Base-by-base conservation (phyloP, 2,113 vertebrate species). In the Eurystomus gularis region DNA sequence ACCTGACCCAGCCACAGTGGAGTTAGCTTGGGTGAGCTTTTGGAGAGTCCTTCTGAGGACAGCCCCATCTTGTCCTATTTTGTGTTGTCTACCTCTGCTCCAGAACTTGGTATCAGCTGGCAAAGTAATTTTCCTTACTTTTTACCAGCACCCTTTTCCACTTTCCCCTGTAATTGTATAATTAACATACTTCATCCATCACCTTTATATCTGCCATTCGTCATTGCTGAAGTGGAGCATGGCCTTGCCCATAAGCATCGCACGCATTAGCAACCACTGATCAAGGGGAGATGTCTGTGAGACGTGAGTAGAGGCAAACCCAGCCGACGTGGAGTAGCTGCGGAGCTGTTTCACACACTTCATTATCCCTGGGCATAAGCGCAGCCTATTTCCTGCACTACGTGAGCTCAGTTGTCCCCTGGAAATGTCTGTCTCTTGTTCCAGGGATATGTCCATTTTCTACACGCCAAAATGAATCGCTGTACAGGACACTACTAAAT, bases 171-270 rank as follows among this genome's bases (percentile, higher is more conserved):
- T 90, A 92, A 94, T 14, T 76, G 40, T 72, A 17, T 77, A 88
- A 88, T 93, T 92, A 96, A 69, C 86, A 77, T 29, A 46, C 58
- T 88, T 44, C 48, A 90, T 90, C 69, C 81, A 81, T 89, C 92
- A 94, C 87, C 65, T 91, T 89, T 87, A 78, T 54, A 54, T 29
- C 77, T 60, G 23, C 40, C 71, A 90, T 92, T 71, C 62, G 39
- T 72, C 93, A 70, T 0, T 12, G 54, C 66, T 89, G 46, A 33
- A 86, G 77, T 18, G 81, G 55, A 82, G 73, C 55, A 29, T 1
- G 8, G 81, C 73, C 68, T 37, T n/a, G 35, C n/a, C 66, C 35
- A 31, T 21, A 17, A 87, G 79, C 62, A 26, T 17, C 31, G 61
- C 71, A 6, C 4, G 1, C 23, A 17, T 88, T 52, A 82, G 58